Percentiles rank a stretch among this genome's conserved stretches.
These are phyloP conservation scores for Neosalanx taihuensis DNA, from an alignment of 2,797 vertebrate genomes.

Conservation along the genomic window DNA sequence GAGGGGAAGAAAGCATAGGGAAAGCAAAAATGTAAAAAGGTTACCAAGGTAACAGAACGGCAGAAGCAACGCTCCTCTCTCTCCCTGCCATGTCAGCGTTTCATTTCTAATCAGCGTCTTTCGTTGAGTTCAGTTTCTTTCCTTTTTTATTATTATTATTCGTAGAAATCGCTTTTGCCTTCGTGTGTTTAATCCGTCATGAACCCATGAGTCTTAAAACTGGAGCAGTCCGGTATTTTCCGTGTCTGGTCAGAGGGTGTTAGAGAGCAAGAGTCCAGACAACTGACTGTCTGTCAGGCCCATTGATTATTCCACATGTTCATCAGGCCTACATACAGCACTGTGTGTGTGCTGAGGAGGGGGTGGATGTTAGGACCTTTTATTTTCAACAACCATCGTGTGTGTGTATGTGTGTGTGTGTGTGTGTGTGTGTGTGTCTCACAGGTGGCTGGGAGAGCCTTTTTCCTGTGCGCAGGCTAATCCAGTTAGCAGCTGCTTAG, in stretches of 20 bases:
- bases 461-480: conserved; percentile 60
- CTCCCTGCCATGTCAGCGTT: no score
- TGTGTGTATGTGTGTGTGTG: conserved; percentile 6
- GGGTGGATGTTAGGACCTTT: conserved; percentile 27
- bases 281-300: conserved; percentile 7
- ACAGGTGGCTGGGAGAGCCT: conserved; percentile 53
- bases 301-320: conserved; percentile 29
- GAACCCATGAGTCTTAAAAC: not conserved
- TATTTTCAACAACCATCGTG: conserved; percentile 13
- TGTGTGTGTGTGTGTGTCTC: conserved; percentile 27
- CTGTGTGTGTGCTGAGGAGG: not conserved
- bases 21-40: not conserved
- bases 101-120: no score
- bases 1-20: not conserved
- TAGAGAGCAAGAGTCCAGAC: no score
- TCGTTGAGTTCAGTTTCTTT: not conserved
- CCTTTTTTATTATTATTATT: not conserved
- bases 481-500: conserved; percentile 76
- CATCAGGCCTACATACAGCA: conserved; percentile 4
- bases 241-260: no score
- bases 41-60: not conserved
- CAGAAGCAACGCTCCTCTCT: not conserved
- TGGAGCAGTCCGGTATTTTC: no score
- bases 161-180: not conserved
- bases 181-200: no score